phyloP scores from a whole-genome alignment of 2,888 invertebrate genomes.

The Lepidocyrtoides sp. region DNA sequence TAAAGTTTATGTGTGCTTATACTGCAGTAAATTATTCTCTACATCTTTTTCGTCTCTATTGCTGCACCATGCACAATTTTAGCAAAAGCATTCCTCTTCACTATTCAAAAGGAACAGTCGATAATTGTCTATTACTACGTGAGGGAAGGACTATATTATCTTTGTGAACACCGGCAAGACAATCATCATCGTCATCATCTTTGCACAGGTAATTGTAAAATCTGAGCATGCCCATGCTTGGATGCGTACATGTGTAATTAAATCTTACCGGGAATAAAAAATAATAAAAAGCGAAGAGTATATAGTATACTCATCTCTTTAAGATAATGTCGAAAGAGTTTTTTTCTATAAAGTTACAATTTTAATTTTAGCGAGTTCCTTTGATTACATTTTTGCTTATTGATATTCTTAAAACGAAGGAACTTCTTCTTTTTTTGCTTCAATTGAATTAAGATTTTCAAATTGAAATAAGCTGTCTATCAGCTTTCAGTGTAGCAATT shows the following conservation, averaged over 20 bases:
- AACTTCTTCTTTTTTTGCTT: conserved; percentile 10
- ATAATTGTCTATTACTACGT: conserved; percentile 51
- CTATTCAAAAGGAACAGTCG: not conserved
- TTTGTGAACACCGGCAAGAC: not conserved
- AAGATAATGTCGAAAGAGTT: not conserved
- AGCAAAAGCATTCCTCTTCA: not conserved
- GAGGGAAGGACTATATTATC: conserved; percentile 32
- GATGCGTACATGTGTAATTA: conserved; percentile 53
- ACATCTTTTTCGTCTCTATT: not conserved
- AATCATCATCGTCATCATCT: not conserved
- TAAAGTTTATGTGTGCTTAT: not conserved
- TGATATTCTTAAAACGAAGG: conserved; percentile 26
- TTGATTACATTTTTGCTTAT: not conserved
- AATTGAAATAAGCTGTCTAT: not conserved
- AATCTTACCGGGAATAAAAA: conserved; percentile 51
- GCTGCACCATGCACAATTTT: not conserved
- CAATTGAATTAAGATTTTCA: conserved; percentile 53
- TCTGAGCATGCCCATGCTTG: conserved; percentile 40
- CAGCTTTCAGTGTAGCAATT: not conserved
- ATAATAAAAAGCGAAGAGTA: conserved; percentile 34
- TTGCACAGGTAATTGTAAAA: conserved; percentile 26
- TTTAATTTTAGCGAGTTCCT: no score
- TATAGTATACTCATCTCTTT: not conserved
- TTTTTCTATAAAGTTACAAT: no score
- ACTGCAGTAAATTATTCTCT: not conserved